Conservation (phyloP, 2,797 vertebrate species). For the Micropoecilia bifurca region DNA sequence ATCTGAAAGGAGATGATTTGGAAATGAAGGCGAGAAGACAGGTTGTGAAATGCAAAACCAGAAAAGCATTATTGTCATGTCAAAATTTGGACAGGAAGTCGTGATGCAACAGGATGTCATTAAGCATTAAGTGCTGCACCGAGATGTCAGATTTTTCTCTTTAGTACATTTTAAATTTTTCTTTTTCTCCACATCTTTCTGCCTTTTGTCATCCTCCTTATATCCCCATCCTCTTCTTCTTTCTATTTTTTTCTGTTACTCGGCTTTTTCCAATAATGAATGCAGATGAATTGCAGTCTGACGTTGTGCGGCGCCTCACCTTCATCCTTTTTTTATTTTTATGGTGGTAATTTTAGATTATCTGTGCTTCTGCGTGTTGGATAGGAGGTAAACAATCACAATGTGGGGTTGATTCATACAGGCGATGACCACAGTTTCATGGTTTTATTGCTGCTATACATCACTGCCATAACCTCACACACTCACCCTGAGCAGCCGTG, state of each 20-base stretch:
- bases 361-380: conserved; percentile 8
- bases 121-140: conserved; percentile 65
- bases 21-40: neutral
- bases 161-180: conserved; percentile 38
- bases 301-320: conserved; percentile 55
- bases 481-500: conserved; percentile 22
- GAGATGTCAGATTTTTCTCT: conserved; percentile 33
- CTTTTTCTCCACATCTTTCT: conserved; percentile 8
- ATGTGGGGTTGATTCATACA: conserved; percentile 11
- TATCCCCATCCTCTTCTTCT: conserved; percentile 7
- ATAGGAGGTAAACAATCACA: conserved; percentile 5
- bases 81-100: conserved; percentile 49
- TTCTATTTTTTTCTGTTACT: conserved; percentile 34
- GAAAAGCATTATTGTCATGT: conserved; percentile 47
- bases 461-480: conserved; percentile 40
- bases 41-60: neutral
- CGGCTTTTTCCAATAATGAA: conserved; percentile 70
- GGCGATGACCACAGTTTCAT: conserved; percentile 37
- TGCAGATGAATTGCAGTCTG: conserved; percentile 59
- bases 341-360: conserved; percentile 57
- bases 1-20: neutral
- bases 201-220: conserved; percentile 5
- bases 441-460: conserved; percentile 68
- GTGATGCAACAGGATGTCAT: conserved; percentile 62
- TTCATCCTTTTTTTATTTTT: conserved; percentile 63